These are phyloP conservation scores for Idaea biselata DNA, from an alignment of 2,888 invertebrate species.

Conservation along the genomic window DNA sequence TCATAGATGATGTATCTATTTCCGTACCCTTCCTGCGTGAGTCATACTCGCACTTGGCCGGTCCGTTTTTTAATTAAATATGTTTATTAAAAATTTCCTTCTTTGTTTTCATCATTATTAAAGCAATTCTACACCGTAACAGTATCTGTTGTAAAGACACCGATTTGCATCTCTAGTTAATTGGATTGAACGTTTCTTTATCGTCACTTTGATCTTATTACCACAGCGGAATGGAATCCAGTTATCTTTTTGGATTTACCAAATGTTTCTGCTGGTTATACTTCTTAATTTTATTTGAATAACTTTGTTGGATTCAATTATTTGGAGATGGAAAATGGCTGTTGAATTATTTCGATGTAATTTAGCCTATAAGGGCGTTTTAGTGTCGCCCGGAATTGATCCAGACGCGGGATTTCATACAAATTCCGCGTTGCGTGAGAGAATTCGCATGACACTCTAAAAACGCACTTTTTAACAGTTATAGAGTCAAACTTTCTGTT, in stretches of 20 bases:
- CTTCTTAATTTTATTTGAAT: slow-evolving; percentile 21
- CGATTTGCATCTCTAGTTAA: slow-evolving; percentile 25
- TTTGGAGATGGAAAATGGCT: not conserved
- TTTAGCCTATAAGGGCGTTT: not conserved
- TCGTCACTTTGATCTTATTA: slow-evolving; percentile 26
- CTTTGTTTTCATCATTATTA: not conserved
- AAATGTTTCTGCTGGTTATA: slow-evolving; percentile 22
- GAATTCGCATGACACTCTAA: too few relatives aligned
- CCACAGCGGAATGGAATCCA: slow-evolving; percentile 17
- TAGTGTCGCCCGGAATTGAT: too few relatives aligned
- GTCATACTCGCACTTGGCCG: too few relatives aligned
- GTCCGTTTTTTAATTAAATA: too few relatives aligned
- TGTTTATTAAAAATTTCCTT: too few relatives aligned
- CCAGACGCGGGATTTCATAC: too few relatives aligned
- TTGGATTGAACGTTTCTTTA: slow-evolving; percentile 25
- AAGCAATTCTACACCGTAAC: not conserved
- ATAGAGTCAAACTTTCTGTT: too few relatives aligned
- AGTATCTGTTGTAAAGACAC: slow-evolving; percentile 9
- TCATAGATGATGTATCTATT: too few relatives aligned
- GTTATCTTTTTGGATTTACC: slow-evolving; percentile 21
- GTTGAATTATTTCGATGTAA: not conserved
- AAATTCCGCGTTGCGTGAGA: too few relatives aligned
- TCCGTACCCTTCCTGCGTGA: too few relatives aligned
- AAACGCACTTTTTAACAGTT: too few relatives aligned
- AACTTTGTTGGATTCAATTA: slow-evolving; percentile 1